phyloP scores from a whole-genome alignment of 2,888 invertebrate species.

The Agriotes lineatus region DNA sequence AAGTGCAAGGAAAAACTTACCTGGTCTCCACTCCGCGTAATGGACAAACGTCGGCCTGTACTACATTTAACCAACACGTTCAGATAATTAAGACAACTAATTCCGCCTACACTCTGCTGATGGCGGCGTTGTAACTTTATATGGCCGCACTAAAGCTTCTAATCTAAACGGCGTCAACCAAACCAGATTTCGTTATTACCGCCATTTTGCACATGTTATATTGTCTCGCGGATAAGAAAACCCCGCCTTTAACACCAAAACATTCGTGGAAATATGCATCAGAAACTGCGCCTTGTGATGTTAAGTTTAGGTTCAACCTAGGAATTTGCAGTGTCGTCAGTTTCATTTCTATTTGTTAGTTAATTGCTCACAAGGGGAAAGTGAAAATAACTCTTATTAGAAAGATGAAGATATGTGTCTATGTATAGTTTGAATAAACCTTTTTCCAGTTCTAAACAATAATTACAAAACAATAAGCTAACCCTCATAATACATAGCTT shows the following conservation, averaged over 20 bases:
- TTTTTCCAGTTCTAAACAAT: no score
- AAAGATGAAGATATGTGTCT: no score
- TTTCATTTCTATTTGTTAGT: no score
- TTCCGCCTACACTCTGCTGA: constrained; percentile 32
- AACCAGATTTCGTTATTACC: constrained; percentile 36
- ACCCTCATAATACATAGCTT: no score
- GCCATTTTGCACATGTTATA: constrained; percentile 1
- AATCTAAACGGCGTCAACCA: constrained; percentile 36
- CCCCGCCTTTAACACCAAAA: neutral
- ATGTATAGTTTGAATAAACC: no score
- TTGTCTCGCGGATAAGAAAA: neutral
- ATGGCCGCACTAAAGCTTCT: constrained; percentile 34
- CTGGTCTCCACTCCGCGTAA: no score
- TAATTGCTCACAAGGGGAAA: no score
- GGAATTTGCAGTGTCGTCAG: neutral
- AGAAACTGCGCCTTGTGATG: no score
- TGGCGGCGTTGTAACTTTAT: constrained; percentile 36
- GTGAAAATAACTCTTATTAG: no score
- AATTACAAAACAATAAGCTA: no score
- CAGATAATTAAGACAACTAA: constrained; percentile 35
- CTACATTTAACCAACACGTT: constrained; percentile 7
- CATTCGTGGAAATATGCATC: neutral
- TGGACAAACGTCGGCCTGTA: neutral
- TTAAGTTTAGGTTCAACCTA: no score
- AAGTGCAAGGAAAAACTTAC: no score